A percentile compares a stretch with the other conserved stretches of the same genome.
phyloP scores from a whole-genome alignment of 2,113 vertebrate species.

The Megaceryle maxima region DNA sequence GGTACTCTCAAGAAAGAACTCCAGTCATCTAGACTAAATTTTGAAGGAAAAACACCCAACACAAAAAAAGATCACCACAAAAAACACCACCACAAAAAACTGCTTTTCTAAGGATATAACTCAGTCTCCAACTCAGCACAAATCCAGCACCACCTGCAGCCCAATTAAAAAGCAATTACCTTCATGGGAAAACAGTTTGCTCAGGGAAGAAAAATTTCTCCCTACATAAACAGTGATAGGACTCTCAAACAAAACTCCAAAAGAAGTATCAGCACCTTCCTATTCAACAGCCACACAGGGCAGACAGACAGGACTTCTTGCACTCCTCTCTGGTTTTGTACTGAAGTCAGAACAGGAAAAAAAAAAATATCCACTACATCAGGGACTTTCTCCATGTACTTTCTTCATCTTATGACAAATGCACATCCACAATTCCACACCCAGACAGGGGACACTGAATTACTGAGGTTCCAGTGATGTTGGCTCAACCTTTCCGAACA shows the following conservation, averaged over 20 bases:
- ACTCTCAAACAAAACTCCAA: not conserved
- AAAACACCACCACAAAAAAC: not conserved
- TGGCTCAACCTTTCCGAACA: not conserved
- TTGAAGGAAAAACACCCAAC: not conserved
- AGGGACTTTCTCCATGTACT: not conserved
- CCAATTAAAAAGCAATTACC: conserved; percentile 49
- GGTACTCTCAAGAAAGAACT: not conserved
- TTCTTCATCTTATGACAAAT: not conserved
- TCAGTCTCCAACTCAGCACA: not conserved
- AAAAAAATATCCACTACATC: not conserved
- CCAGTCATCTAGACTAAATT: not conserved
- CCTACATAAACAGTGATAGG: not conserved
- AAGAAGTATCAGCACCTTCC: not conserved
- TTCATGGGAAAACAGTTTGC: not conserved
- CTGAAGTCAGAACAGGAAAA: not conserved
- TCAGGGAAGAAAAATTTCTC: not conserved
- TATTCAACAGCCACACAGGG: not conserved
- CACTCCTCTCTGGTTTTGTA: not conserved
- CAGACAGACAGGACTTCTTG: not conserved
- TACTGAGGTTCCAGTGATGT: fast-evolving
- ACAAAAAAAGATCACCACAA: too few relatives aligned
- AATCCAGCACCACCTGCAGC: conserved; percentile 21
- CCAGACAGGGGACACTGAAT: fast-evolving
- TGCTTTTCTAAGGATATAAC: not conserved
- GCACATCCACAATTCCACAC: not conserved